Evolutionary conservation across 35 echinoderm and acorn worm species (phyloP).

Genomic region (Ptychodera flava): DNA sequence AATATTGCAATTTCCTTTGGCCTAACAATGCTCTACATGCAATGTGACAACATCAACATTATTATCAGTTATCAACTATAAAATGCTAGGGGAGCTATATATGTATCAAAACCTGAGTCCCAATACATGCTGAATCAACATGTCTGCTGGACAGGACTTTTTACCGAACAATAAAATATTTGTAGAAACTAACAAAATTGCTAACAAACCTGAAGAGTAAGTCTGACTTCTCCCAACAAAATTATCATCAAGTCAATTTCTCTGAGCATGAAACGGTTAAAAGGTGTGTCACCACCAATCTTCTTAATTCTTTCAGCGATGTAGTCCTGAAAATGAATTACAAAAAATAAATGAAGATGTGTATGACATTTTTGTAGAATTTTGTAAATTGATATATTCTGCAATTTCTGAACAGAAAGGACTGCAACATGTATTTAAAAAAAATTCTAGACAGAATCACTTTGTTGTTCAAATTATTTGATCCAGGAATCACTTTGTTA

Average conservation of each 20-base stretch:
- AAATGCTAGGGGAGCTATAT: not conserved
- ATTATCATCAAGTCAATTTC: constrained; percentile 97
- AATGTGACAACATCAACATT: not conserved
- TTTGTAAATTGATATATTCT: not conserved
- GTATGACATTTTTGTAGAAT: too few species aligned
- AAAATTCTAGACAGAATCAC: too few species aligned
- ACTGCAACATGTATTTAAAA: not conserved
- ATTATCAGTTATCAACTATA: not conserved
- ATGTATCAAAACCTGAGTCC: too few species aligned
- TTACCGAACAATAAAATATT: too few species aligned
- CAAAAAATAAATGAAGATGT: too few species aligned
- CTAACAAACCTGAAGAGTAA: constrained; percentile 22
- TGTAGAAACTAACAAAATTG: too few species aligned
- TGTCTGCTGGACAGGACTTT: too few species aligned
- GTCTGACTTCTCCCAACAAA: constrained; percentile 70
- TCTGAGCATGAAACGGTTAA: constrained; percentile 86
- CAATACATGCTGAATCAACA: too few species aligned
- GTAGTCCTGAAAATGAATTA: constrained; percentile 72
- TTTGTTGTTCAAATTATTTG: too few species aligned
- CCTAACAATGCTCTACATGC: too few species aligned
- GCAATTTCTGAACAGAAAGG: not conserved
- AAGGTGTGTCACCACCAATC: constrained; percentile 90
- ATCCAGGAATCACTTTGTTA: too few species aligned
- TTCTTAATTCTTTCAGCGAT: constrained; percentile 81
- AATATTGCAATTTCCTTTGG: too few species aligned